Evolutionary conservation across 30 jellyfish, hydroid and myxozoan species (phyloP).

Genomic region (Nemopilema nomurai): DNA sequence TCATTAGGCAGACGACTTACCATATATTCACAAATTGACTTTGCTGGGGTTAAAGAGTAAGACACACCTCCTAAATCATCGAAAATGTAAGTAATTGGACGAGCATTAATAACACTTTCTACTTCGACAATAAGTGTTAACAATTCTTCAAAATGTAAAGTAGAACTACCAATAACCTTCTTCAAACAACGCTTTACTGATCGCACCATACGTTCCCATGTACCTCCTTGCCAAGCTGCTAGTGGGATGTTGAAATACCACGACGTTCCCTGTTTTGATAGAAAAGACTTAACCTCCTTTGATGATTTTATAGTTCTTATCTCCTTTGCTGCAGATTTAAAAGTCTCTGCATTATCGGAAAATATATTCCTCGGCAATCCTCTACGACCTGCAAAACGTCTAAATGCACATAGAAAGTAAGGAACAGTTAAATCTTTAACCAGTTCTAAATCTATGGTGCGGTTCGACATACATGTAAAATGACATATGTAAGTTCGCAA

Average conservation of each 20-base stretch:
- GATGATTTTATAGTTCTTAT: background rate
- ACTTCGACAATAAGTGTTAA: background rate
- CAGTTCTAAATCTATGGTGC: conserved; percentile 60
- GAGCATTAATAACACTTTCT: background rate
- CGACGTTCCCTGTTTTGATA: background rate
- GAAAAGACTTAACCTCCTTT: no score
- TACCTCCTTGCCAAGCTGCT: background rate
- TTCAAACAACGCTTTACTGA: background rate
- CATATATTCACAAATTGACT: conserved; percentile 20
- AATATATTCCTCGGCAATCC: conserved; percentile 30
- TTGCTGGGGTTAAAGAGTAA: conserved; percentile 20
- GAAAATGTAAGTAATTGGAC: background rate
- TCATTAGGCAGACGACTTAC: background rate
- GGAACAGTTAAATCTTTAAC: conserved; percentile 17
- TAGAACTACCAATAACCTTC: background rate
- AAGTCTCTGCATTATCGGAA: conserved; percentile 56
- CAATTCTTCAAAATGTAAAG: background rate
- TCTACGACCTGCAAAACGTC: conserved; percentile 38
- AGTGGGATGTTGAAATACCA: background rate
- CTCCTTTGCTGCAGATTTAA: conserved; percentile 36
- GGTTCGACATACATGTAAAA: conserved; percentile 40
- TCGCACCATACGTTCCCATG: background rate
- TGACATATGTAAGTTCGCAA: conserved; percentile 24
- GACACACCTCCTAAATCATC: background rate
- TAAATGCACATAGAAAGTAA: conserved; percentile 40